A percentile compares a stretch with the other conserved stretches of the same genome.
Evolutionary conservation across 1,140 invertebrate species (phyloP).

Genomic region (Gerris buenoi): DNA sequence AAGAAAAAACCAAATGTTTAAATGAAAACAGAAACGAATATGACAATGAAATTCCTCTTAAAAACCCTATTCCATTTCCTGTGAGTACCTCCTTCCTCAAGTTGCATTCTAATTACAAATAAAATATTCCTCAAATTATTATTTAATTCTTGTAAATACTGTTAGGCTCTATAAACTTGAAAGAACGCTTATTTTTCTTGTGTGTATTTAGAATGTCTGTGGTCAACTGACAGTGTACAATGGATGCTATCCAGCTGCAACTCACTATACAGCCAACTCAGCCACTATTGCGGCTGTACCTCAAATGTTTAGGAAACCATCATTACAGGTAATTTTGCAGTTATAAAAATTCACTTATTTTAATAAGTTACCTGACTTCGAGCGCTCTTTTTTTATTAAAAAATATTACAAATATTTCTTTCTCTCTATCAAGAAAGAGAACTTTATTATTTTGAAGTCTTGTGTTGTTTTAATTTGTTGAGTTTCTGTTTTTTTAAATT

Average conservation of each 20-base stretch:
- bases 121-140: not conserved
- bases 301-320: constrained; percentile 15
- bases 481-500: not conserved
- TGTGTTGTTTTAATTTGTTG: not conserved
- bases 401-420: not conserved
- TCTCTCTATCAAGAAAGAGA: not conserved
- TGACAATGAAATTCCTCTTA: too few relatives aligned
- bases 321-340: constrained; percentile 4
- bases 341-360: not conserved
- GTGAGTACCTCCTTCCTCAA: not conserved
- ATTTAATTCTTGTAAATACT: not conserved
- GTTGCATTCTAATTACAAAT: not conserved
- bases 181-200: not conserved
- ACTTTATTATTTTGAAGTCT: not conserved
- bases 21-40: too few relatives aligned
- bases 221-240: constrained; percentile 15
- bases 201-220: constrained; percentile 8
- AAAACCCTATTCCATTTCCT: not conserved
- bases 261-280: constrained; percentile 10
- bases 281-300: constrained; percentile 9
- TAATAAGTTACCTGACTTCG: not conserved
- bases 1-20: too few relatives aligned
- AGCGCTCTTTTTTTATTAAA: not conserved
- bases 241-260: constrained; percentile 12
- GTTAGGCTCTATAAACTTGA: not conserved